Percentiles rank a stretch among this genome's conserved stretches.
Conservation (phyloP, 2,797 vertebrate genomes). For the Toxotes lorentzi region DNA sequence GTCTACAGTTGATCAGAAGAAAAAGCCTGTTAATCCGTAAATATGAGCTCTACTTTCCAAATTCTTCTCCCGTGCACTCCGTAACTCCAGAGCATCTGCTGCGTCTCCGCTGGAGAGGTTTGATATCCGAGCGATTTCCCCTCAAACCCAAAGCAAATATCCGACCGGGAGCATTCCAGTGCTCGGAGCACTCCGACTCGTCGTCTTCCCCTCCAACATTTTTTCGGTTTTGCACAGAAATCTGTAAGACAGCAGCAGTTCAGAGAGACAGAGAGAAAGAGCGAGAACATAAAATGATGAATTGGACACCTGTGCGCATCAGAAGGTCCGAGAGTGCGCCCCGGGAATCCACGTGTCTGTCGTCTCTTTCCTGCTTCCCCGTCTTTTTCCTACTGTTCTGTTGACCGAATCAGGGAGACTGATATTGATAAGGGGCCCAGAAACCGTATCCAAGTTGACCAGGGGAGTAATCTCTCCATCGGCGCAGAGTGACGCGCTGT, state of each 20-base stretch:
- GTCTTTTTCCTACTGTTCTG: background rate
- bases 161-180: conserved; percentile 44
- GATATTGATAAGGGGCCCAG: background rate
- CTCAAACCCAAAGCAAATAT: conserved; percentile 61
- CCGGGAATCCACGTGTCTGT: conserved; percentile 63
- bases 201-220: conserved; percentile 31
- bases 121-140: conserved; percentile 49
- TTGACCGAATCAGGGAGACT: background rate
- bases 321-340: conserved; percentile 50
- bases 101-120: conserved; percentile 33
- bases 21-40: conserved; percentile 63
- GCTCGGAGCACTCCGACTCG: conserved; percentile 41
- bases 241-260: background rate
- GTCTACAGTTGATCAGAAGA: conserved; percentile 44
- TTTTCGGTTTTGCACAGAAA: conserved; percentile 10
- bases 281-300: conserved; percentile 3
- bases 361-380: background rate
- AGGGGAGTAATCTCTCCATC: conserved; percentile 32
- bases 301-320: conserved; percentile 60
- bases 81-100: conserved; percentile 52
- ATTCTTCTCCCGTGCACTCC: conserved; percentile 32
- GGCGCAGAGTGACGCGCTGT: conserved; percentile 39
- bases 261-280: background rate
- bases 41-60: conserved; percentile 43
- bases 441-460: conserved; percentile 34